Percentiles rank a stretch among this genome's conserved stretches.
Conservation (phyloP, 2,797 vertebrate species). For the Fundulus diaphanus region DNA sequence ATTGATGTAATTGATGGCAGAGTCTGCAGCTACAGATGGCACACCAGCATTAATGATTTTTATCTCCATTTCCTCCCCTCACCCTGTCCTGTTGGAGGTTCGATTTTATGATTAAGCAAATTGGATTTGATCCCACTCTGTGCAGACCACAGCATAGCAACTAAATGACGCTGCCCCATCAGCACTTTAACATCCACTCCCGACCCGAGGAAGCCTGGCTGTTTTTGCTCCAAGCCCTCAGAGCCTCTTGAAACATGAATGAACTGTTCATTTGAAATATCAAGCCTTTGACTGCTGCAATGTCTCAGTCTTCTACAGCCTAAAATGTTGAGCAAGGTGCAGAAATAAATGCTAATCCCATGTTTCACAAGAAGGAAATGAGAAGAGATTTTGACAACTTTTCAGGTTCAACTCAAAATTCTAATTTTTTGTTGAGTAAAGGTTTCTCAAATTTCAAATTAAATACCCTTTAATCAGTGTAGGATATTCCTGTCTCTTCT, state of each 20-base stretch:
- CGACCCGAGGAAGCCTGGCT: conserved; percentile 35
- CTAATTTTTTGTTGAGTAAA: neutral
- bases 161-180: conserved; percentile 41
- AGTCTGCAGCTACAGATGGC: conserved; percentile 33
- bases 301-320: conserved; percentile 29
- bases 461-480: neutral
- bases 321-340: conserved; percentile 26
- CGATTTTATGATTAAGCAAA: conserved; percentile 68
- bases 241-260: conserved; percentile 58
- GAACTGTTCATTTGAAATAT: conserved; percentile 39
- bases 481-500: no score
- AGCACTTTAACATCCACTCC: conserved; percentile 35
- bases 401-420: neutral
- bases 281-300: conserved; percentile 31
- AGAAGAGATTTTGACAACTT: neutral
- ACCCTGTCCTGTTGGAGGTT: conserved; percentile 34
- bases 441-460: neutral
- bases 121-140: conserved; percentile 59
- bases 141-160: conserved; percentile 36
- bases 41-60: conserved; percentile 45
- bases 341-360: conserved; percentile 15
- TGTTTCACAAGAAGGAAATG: neutral
- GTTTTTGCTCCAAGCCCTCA: conserved; percentile 43
- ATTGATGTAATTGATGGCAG: conserved; percentile 2
- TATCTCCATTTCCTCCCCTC: conserved; percentile 40